Evolutionary conservation across 2,888 invertebrate genomes (phyloP).

Genomic region (Cerastis leucographa): DNA sequence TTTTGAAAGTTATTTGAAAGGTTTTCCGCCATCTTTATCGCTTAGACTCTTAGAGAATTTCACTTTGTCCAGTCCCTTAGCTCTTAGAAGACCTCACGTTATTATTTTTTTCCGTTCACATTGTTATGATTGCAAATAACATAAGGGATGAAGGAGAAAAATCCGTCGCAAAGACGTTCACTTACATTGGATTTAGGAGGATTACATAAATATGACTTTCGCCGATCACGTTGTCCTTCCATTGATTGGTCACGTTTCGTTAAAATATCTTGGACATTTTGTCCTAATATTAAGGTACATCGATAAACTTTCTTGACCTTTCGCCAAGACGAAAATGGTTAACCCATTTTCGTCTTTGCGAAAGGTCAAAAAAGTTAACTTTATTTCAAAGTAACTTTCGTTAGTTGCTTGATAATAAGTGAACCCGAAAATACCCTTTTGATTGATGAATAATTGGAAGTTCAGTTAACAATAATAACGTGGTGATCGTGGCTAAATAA

Average conservation of each 20-base stretch:
- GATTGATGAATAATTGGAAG: not conserved
- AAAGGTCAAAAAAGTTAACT: no score
- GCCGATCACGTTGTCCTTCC: not conserved
- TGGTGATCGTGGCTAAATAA: no score
- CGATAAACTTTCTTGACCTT: conserved; percentile 3
- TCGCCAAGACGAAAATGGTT: not conserved
- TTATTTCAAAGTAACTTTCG: no score
- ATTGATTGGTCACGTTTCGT: conserved; percentile 12
- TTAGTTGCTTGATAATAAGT: not conserved
- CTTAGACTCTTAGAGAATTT: no score
- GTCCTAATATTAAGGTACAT: not conserved
- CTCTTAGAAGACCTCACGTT: no score
- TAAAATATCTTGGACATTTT: not conserved
- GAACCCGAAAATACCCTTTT: not conserved
- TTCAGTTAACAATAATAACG: not conserved
- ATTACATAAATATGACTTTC: not conserved
- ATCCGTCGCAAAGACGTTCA: not conserved
- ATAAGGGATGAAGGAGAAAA: not conserved
- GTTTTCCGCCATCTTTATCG: no score
- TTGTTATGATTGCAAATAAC: not conserved
- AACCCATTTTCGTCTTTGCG: no score
- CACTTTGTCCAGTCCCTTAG: no score
- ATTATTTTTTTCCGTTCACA: no score
- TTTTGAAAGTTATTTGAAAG: no score
- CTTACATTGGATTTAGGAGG: not conserved